These are phyloP conservation scores for Melinopterus prodromus DNA, from an alignment of 2,888 invertebrate genomes.

Conservation along the genomic window DNA sequence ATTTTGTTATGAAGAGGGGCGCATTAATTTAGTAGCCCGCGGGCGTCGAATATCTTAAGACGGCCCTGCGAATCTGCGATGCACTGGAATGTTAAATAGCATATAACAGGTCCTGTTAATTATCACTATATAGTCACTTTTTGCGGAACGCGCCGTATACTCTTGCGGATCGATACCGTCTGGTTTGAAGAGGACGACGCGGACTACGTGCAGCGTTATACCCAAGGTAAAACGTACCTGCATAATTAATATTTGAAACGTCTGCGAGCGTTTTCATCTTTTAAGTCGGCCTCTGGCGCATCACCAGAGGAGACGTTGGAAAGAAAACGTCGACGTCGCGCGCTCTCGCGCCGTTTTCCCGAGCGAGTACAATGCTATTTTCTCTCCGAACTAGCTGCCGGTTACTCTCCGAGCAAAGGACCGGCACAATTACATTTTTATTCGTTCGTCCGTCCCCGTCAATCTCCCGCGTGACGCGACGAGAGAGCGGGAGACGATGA, in stretches of 20 bases:
- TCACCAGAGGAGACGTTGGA: background rate
- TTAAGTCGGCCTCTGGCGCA: constrained; percentile 12
- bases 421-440: constrained; percentile 4
- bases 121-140: background rate
- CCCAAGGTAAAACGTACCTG: constrained; percentile 28
- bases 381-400: background rate
- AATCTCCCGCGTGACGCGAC: background rate
- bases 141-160: background rate
- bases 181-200: constrained; percentile 11
- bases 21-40: no score
- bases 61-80: no score
- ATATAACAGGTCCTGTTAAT: no score
- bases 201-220: constrained; percentile 10
- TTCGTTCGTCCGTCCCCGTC: background rate
- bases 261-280: constrained; percentile 26
- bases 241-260: constrained; percentile 34
- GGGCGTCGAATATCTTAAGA: no score
- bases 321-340: constrained; percentile 15
- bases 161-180: constrained; percentile 6
- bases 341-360: constrained; percentile 10
- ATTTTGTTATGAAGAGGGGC: no score
- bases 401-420: background rate
- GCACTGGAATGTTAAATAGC: no score
- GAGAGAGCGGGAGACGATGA: background rate
- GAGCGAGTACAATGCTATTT: background rate